Evolutionary conservation across 2,113 vertebrate genomes (phyloP).

Genomic region (Solenodon paradoxus): DNA sequence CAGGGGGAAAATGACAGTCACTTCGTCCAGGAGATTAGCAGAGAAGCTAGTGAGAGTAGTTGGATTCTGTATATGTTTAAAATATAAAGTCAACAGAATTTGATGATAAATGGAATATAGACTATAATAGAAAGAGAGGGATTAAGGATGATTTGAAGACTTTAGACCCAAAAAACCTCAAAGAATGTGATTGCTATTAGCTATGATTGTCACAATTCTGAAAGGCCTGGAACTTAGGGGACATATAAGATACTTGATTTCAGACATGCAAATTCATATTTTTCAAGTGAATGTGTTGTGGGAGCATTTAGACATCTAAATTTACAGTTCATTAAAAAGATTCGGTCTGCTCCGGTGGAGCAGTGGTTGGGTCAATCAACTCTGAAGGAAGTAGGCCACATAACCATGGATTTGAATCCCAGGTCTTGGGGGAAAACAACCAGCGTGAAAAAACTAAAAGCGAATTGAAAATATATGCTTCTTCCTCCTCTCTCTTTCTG

Average conservation of each 20-base stretch:
- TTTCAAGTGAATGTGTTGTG: background rate
- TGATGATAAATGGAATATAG: background rate
- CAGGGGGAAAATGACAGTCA: background rate
- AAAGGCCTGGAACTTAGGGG: accelerated
- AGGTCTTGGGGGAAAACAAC: too few species aligned
- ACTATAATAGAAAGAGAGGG: background rate
- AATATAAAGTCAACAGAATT: background rate
- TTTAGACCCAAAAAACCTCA: background rate
- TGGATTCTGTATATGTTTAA: background rate
- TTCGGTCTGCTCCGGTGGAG: too few species aligned
- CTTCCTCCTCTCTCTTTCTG: too few species aligned
- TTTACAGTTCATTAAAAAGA: background rate
- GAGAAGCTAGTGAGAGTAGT: background rate
- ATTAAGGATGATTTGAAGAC: background rate
- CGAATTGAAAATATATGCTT: too few species aligned
- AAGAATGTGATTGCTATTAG: too few species aligned
- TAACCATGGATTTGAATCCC: too few species aligned
- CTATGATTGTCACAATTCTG: too few species aligned
- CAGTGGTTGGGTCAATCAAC: too few species aligned
- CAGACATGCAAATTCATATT: background rate
- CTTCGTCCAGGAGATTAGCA: background rate
- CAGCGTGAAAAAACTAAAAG: too few species aligned
- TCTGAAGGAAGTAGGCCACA: too few species aligned
- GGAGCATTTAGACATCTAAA: background rate
- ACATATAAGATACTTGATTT: background rate